Percentiles rank a stretch among this genome's conserved stretches.
Evolutionary conservation across 2,888 invertebrate genomes (phyloP).

Genomic region (Euphydryas editha): DNA sequence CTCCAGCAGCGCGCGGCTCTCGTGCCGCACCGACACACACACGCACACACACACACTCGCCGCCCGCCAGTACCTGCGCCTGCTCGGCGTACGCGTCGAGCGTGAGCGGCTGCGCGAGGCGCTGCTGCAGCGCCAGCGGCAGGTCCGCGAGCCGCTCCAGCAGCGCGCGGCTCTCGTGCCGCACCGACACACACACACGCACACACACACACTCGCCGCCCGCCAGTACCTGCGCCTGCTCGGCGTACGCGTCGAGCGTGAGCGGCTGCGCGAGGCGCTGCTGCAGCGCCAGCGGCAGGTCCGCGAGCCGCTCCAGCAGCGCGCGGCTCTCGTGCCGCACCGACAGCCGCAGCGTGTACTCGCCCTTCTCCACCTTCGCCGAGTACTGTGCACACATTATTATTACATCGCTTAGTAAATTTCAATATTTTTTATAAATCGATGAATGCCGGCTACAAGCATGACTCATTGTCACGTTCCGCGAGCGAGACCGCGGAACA

Average conservation of each 20-base stretch:
- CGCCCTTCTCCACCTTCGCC: constrained; percentile 96
- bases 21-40: no score
- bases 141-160: constrained; percentile 94
- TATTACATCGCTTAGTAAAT: neutral
- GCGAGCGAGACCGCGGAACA: no score
- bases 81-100: no score
- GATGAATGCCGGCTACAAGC: no score
- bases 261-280: constrained; percentile 90
- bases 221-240: constrained; percentile 59
- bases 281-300: constrained; percentile 89
- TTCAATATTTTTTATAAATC: no score
- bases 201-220: neutral
- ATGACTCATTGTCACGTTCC: no score
- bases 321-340: constrained; percentile 95
- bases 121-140: no score
- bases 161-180: constrained; percentile 93
- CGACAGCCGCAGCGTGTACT: constrained; percentile 93
- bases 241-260: constrained; percentile 89
- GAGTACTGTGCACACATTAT: constrained; percentile 86
- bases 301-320: constrained; percentile 88
- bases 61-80: no score
- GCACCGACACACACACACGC: constrained; percentile 83
- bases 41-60: no score
- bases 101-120: no score
- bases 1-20: no score